Percentiles rank a stretch among this genome's conserved stretches.
Evolutionary conservation across 23 tunicate species (phyloP).

Genomic region (Trididemnum nubilum): DNA sequence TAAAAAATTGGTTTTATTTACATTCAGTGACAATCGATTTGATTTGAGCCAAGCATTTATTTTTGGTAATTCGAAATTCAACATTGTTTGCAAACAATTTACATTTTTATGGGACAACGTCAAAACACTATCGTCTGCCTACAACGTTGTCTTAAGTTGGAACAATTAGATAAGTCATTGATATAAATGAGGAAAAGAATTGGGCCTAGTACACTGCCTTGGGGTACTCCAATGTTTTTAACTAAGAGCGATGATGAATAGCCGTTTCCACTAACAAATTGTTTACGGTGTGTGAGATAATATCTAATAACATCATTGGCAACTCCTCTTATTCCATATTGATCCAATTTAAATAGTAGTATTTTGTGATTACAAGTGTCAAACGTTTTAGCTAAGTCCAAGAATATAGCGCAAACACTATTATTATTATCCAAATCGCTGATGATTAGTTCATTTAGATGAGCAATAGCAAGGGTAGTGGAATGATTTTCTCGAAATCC

Average conservation of each 20-base stretch:
- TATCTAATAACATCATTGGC: not conserved
- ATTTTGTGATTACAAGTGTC: slow-evolving; percentile 11
- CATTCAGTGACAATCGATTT: slow-evolving; percentile 9
- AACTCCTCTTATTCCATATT: slow-evolving; percentile 8
- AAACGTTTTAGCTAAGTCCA: slow-evolving; percentile 21
- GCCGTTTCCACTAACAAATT: not conserved
- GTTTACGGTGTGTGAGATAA: slow-evolving; percentile 2
- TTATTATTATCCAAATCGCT: too few relatives aligned
- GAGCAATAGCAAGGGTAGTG: too few relatives aligned
- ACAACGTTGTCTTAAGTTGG: not conserved
- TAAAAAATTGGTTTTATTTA: too few relatives aligned
- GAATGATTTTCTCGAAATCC: too few relatives aligned
- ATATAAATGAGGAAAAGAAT: slow-evolving; percentile 10
- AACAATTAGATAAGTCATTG: not conserved
- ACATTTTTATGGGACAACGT: not conserved
- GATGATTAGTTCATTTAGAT: too few relatives aligned
- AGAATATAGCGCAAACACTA: slow-evolving; percentile 3
- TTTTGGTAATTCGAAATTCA: not conserved
- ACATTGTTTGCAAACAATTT: not conserved
- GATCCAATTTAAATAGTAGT: slow-evolving; percentile 9
- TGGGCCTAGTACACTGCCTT: slow-evolving; percentile 14
- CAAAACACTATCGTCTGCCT: slow-evolving; percentile 13
- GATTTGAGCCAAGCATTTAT: not conserved
- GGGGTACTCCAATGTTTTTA: not conserved
- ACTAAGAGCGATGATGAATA: not conserved